A percentile compares a stretch with the other conserved stretches of the same genome.
phyloP scores from a whole-genome alignment of 1,140 invertebrate genomes.

The Druon quercuslanigerum region DNA sequence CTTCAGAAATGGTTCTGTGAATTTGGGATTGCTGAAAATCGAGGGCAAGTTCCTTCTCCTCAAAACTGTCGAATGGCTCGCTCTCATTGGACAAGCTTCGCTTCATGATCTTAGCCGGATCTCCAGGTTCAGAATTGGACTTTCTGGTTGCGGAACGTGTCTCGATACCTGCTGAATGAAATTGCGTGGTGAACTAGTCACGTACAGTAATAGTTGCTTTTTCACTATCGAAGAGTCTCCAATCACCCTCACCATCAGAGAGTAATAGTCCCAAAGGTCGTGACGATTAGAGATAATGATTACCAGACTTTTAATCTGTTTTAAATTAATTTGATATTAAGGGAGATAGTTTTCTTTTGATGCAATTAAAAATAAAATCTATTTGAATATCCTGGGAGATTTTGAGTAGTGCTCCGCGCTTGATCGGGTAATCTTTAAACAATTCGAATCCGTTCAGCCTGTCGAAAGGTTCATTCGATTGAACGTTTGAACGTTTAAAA shows the following conservation, averaged over 20 bases:
- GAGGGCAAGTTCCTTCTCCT: conserved; percentile 60
- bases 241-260: background rate
- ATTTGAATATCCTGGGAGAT: too few species aligned
- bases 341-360: too few species aligned
- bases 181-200: background rate
- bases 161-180: background rate
- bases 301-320: too few species aligned
- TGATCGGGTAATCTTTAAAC: too few species aligned
- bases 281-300: too few species aligned
- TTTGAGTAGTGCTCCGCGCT: too few species aligned
- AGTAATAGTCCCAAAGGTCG: background rate
- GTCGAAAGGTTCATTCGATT: too few species aligned
- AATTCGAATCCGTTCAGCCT: too few species aligned
- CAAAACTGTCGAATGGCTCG: conserved; percentile 63
- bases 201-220: background rate
- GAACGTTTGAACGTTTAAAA: too few species aligned
- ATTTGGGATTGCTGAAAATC: conserved; percentile 34
- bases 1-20: conserved; percentile 69
- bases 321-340: too few species aligned
- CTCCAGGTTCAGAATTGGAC: background rate
- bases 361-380: too few species aligned
- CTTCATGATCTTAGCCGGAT: conserved; percentile 30
- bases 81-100: conserved; percentile 63
- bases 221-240: background rate
- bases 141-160: background rate